A percentile compares a stretch with the other conserved stretches of the same genome.
Conservation (phyloP, 2,888 invertebrate species). For the Cynaeus angustus region DNA sequence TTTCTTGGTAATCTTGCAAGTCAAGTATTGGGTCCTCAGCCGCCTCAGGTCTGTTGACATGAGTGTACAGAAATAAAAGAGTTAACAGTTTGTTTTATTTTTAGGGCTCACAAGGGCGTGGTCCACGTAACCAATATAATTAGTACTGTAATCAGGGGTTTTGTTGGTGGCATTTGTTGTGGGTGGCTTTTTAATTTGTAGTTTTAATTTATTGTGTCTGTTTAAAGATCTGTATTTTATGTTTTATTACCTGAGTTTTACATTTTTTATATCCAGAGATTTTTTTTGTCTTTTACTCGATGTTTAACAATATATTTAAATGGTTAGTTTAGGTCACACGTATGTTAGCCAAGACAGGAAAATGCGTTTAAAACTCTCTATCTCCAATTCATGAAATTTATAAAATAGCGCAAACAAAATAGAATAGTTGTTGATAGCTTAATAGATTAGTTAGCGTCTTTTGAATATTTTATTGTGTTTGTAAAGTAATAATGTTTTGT, state of each 20-base stretch:
- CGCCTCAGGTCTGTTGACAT: slow-evolving; percentile 10
- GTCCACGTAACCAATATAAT: slow-evolving; percentile 20
- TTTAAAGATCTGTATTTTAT: slow-evolving; percentile 1
- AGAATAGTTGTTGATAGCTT: too few relatives aligned
- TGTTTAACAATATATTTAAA: too few relatives aligned
- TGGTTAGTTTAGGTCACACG: too few relatives aligned
- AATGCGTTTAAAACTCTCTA: too few relatives aligned
- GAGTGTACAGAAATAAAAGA: not conserved
- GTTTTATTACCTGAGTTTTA: not conserved
- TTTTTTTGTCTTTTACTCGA: too few relatives aligned
- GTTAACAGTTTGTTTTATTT: slow-evolving; percentile 23
- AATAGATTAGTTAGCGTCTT: too few relatives aligned
- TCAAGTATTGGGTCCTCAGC: slow-evolving; percentile 59
- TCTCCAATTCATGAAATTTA: too few relatives aligned
- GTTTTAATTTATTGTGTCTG: slow-evolving; percentile 17
- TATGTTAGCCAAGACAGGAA: too few relatives aligned
- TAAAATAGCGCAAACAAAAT: too few relatives aligned
- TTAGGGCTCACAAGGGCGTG: slow-evolving; percentile 44
- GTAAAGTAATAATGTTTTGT: too few relatives aligned
- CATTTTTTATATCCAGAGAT: not conserved
- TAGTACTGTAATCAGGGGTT: not conserved
- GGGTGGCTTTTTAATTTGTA: slow-evolving; percentile 24
- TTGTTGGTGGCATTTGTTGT: slow-evolving; percentile 3
- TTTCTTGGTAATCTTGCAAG: slow-evolving; percentile 65
- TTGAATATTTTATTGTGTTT: too few relatives aligned